These are phyloP conservation scores for Liodrosophila aerea DNA, from an alignment of 2,888 invertebrate species.

Conservation along the genomic window DNA sequence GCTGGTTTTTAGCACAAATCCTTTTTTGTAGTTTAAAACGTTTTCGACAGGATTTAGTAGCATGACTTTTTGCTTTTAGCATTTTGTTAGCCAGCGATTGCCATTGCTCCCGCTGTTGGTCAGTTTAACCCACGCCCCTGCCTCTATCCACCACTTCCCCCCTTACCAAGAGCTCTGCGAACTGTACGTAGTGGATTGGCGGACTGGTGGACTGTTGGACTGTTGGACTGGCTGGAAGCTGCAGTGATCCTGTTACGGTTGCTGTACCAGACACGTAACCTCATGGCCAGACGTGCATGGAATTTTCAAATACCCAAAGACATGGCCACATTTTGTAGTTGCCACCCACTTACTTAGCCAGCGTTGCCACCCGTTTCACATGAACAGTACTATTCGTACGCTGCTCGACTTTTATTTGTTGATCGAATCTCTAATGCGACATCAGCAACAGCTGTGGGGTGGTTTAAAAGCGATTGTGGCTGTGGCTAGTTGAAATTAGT, in stretches of 20 bases:
- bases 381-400: not conserved
- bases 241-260: slow-evolving; percentile 31
- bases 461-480: not conserved
- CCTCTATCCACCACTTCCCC: not conserved
- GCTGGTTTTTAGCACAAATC: slow-evolving; percentile 69
- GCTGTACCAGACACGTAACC: slow-evolving; percentile 63
- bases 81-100: slow-evolving; percentile 51
- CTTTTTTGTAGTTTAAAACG: slow-evolving; percentile 71
- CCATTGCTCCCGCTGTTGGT: slow-evolving; percentile 30
- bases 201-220: too few species aligned
- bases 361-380: slow-evolving; percentile 1
- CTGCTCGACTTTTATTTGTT: slow-evolving; percentile 2
- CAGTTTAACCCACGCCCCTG: slow-evolving; percentile 4
- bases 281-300: slow-evolving; percentile 64
- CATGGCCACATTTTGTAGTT: slow-evolving; percentile 63
- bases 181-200: slow-evolving; percentile 21
- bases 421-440: not conserved
- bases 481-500: not conserved
- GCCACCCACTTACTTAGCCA: slow-evolving; percentile 46
- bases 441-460: not conserved
- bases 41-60: slow-evolving; percentile 73
- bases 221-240: slow-evolving; percentile 43
- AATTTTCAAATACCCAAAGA: slow-evolving; percentile 66
- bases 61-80: slow-evolving; percentile 71
- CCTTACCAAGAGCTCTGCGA: slow-evolving; percentile 3